A percentile compares a stretch with the other conserved stretches of the same genome.
Conservation (phyloP, 2,113 vertebrate species). For the Terrapene triunguis region DNA sequence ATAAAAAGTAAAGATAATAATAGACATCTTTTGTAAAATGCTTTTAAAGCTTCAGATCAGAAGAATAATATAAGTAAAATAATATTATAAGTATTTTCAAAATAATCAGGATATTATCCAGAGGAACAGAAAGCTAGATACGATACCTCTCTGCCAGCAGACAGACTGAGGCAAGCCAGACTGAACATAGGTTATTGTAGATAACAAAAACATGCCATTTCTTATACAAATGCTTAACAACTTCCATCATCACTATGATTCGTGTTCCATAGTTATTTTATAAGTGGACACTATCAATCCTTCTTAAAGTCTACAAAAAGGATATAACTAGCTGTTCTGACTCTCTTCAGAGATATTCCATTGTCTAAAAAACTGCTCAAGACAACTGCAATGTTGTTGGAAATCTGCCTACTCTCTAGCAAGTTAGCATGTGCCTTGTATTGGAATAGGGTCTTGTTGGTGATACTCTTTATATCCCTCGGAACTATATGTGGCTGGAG, state of each 20-base stretch:
- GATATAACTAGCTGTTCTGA: neutral
- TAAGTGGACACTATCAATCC: slow-evolving; percentile 9
- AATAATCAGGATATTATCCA: slow-evolving; percentile 31
- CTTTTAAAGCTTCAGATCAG: slow-evolving; percentile 48
- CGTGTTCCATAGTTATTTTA: neutral
- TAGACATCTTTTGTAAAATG: slow-evolving; percentile 9
- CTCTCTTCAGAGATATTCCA: neutral
- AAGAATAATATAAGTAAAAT: slow-evolving; percentile 38
- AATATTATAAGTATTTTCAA: slow-evolving; percentile 52
- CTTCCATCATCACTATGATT: slow-evolving; percentile 35
- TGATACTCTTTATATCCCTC: neutral
- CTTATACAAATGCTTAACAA: slow-evolving; percentile 30
- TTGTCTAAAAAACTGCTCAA: slow-evolving; percentile 6
- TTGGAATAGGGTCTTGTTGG: neutral
- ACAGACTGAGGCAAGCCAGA: slow-evolving; percentile 21
- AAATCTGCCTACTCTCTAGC: neutral
- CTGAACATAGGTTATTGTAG: slow-evolving; percentile 30
- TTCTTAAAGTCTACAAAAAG: neutral
- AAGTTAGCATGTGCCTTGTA: neutral
- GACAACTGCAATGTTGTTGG: neutral
- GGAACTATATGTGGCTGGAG: neutral
- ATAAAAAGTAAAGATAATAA: slow-evolving; percentile 20
- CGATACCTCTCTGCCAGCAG: slow-evolving; percentile 15
- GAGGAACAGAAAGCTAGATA: slow-evolving; percentile 49
- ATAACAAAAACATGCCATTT: slow-evolving; percentile 50